Evolutionary conservation across 1,140 invertebrate genomes (phyloP).

Genomic region (Ceratitis capitata): DNA sequence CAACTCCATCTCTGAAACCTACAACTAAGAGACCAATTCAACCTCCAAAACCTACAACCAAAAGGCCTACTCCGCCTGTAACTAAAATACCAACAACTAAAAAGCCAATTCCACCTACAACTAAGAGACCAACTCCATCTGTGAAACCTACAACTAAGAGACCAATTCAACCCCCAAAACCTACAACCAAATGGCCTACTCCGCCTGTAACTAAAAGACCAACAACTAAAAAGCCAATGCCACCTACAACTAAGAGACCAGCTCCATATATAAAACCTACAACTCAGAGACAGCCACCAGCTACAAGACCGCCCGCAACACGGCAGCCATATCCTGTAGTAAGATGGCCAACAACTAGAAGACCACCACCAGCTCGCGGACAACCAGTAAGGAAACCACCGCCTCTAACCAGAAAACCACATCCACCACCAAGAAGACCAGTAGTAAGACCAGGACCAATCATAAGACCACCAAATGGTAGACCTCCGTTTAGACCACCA

Average conservation of each 20-base stretch:
- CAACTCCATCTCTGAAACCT: background rate
- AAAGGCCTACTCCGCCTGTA: background rate
- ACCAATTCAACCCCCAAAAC: background rate
- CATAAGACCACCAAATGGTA: background rate
- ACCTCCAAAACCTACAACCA: background rate
- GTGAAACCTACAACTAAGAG: background rate
- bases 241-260: background rate
- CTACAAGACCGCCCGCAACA: background rate
- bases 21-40: background rate
- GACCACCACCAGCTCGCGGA: background rate
- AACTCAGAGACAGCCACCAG: background rate
- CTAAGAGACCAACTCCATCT: background rate
- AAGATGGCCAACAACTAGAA: background rate
- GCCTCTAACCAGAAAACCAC: background rate
- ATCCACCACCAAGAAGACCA: background rate
- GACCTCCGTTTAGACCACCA: background rate
- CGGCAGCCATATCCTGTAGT: too few species aligned
- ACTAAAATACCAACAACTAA: background rate
- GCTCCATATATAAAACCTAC: background rate
- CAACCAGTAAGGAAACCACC: background rate
- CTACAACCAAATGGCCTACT: background rate
- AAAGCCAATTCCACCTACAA: background rate
- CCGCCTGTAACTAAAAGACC: background rate
- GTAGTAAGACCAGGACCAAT: background rate
- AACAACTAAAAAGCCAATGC: background rate